Base-by-base conservation (phyloP, 1,140 invertebrate species). In the Pararge aegeria region DNA sequence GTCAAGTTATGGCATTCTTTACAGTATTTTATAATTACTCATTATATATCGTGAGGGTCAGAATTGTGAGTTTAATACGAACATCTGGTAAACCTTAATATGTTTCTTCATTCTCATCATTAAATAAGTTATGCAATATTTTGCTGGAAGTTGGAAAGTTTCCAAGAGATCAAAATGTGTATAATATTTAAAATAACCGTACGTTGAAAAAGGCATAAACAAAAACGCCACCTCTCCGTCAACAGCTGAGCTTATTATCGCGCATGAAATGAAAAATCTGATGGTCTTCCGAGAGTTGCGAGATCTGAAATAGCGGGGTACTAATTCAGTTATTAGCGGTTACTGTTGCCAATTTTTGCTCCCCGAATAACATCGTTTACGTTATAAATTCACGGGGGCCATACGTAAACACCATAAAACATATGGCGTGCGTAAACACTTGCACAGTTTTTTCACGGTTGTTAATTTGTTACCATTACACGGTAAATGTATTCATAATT, bases 301-400 rank as follows among this genome's bases (percentile, higher is more conserved):
- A 34, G 30, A 34, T 34, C 30, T 34, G 30, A 34, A 34, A 34
- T 34, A 34, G 30, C 30, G 30, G 30, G 30, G 30, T 34, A 34
- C 30, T 34, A 34, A 34, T 34, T 34, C 30, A 34, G 30, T 34
- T 34, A 34, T 34, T 34, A 34, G 30, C 30, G 30, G 30, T 34
- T 34, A 34, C 30, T n/a, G 30, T 34, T 34, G 30, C 30, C 30
- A 34, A 34, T 34, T 34, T 34, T 34, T 34, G 30, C 12, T 34
- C 30, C 30, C 30, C 30, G 30, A 34, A 34, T 34, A 34, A 34
- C 30, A 34, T 34, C 30, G 30, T 34, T 34, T 34, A 34, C 30
- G 30, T 34, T 10, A 12, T 34, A 34, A 34, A 34, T 12, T 34
- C 30, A 12, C 30, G 30, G 30, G 30, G 10, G 30, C 7, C 30